A percentile compares a stretch with the other conserved stretches of the same genome.
Evolutionary conservation across 2,797 vertebrate genomes (phyloP).

Genomic region (Iguana delicatissima): DNA sequence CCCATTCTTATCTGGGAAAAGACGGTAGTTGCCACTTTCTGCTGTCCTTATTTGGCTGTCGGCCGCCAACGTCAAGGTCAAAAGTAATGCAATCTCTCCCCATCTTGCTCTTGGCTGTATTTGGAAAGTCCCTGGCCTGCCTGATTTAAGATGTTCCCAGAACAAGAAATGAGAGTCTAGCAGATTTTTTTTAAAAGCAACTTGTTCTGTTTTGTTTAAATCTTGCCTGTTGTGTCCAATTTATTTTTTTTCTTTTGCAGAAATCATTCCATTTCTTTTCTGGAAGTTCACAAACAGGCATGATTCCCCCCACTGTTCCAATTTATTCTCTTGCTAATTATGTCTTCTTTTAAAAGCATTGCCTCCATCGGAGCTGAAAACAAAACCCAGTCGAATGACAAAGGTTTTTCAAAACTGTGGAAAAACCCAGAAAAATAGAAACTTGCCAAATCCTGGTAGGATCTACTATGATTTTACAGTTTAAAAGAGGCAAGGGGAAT

Average conservation of each 20-base stretch:
- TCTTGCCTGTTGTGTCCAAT: background rate
- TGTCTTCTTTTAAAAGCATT: background rate
- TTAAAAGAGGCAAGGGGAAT: too few relatives aligned
- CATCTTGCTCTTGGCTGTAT: background rate
- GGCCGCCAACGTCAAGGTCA: background rate
- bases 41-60: background rate
- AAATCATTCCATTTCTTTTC: background rate
- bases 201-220: background rate
- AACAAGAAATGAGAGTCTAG: slow-evolving; percentile 1
- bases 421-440: background rate
- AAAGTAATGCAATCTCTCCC: background rate
- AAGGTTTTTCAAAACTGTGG: background rate
- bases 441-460: too few relatives aligned
- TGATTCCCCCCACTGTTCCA: background rate
- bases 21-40: slow-evolving; percentile 1
- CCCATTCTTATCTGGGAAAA: background rate
- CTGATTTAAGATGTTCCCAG: background rate
- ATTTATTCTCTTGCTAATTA: background rate
- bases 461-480: too few relatives aligned
- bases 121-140: background rate
- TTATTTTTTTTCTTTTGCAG: background rate
- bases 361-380: background rate
- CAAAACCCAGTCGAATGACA: background rate
- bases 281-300: background rate
- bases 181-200: background rate